Evolutionary conservation across 2,888 invertebrate genomes (phyloP).

Genomic region (Pammene aurita): DNA sequence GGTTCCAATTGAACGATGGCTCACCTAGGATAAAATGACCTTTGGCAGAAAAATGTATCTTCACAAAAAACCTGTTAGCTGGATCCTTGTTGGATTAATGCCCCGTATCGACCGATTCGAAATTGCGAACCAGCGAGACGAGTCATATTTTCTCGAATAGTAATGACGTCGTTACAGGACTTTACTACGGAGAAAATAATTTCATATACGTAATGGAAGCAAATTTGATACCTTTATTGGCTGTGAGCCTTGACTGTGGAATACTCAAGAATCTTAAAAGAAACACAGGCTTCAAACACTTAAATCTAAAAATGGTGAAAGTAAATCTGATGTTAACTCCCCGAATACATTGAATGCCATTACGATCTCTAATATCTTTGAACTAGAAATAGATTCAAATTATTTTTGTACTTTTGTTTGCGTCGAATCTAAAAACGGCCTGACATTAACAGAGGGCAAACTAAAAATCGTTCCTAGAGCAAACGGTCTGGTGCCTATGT

Average conservation of each 20-base stretch:
- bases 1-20: constrained; percentile 23
- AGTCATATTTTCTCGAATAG: constrained; percentile 30
- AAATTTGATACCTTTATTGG: background rate
- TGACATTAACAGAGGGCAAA: constrained; percentile 33
- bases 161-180: constrained; percentile 29
- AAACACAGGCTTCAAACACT: too few species aligned
- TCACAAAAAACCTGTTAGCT: constrained; percentile 35
- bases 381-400: background rate
- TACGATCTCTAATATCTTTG: too few species aligned
- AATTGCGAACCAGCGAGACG: constrained; percentile 31
- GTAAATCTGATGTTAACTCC: too few species aligned
- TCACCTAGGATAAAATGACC: constrained; percentile 35
- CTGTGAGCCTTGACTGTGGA: too few species aligned
- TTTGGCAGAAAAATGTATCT: constrained; percentile 31
- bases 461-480: constrained; percentile 6
- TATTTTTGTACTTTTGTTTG: constrained; percentile 6
- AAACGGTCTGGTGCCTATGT: constrained; percentile 6
- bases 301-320: too few species aligned
- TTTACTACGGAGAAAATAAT: constrained; percentile 15
- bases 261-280: too few species aligned
- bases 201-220: background rate
- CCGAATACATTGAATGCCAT: too few species aligned
- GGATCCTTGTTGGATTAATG: constrained; percentile 34
- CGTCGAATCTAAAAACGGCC: constrained; percentile 1
- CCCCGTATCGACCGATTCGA: constrained; percentile 28